phyloP scores from a whole-genome alignment of 2,797 vertebrate genomes.

The Myripristis murdjan region DNA sequence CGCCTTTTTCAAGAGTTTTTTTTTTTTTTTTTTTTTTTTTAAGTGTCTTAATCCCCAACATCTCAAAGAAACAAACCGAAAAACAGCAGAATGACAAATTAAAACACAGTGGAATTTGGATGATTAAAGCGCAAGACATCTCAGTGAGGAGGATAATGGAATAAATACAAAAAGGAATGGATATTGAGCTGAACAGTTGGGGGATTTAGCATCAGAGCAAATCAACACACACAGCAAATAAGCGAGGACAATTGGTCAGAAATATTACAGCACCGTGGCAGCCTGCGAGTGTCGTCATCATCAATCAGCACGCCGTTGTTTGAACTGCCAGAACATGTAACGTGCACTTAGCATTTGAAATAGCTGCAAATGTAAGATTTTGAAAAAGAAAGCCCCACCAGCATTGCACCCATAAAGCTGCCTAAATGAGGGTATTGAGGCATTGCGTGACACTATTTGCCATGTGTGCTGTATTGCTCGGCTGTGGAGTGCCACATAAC shows the following conservation, averaged over 20 bases:
- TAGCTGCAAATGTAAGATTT: constrained; percentile 26
- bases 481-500: neutral
- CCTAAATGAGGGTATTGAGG: constrained; percentile 13
- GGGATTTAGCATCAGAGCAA: constrained; percentile 20
- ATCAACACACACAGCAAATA: constrained; percentile 34
- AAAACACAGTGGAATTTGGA: neutral
- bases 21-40: no score
- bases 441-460: neutral
- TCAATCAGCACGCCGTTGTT: constrained; percentile 55
- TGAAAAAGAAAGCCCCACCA: constrained; percentile 13
- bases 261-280: constrained; percentile 31
- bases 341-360: constrained; percentile 41
- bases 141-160: neutral
- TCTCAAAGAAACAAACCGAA: neutral
- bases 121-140: neutral
- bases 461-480: neutral
- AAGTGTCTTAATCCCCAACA: no score
- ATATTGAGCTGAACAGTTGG: constrained; percentile 11
- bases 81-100: neutral
- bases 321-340: constrained; percentile 39
- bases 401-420: constrained; percentile 6
- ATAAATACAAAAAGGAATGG: neutral
- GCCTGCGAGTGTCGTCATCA: constrained; percentile 53
- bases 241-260: constrained; percentile 39
- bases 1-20: no score